Base-by-base conservation (phyloP, 2,888 invertebrate genomes). In the Drosophila sordidula region DNA sequence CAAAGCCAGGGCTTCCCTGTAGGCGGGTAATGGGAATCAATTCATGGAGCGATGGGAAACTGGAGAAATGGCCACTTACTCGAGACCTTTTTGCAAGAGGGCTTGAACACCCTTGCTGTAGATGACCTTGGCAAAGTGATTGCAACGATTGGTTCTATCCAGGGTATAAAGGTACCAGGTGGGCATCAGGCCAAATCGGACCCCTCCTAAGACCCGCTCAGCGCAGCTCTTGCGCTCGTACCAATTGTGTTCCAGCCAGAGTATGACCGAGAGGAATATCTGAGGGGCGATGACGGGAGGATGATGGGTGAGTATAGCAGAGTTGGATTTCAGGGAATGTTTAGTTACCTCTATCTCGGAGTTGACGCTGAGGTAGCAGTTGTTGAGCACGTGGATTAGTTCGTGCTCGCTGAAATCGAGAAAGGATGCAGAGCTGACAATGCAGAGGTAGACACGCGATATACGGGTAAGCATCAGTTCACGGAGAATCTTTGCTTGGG, bases 181-280 rank as follows among this genome's bases (percentile, higher is more conserved):
- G 36, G 87, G 80, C 78, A 81, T 81, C 46, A 83, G 44, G 4
- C 70, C 52, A 5, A 87, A 81, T 6, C 87, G 80, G 18, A 81
- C 85, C 12, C 68, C 73, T 22, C 64, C n/a, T 36, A 81, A 39
- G n/a, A 81, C 70, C 8, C 68, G 74, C 41, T 74, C 87, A 4
- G 71, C 68, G 25, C 59, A 67, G n/a, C 25, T 51, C 42, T 61
- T 47, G 12, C 85, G 70, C 44, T 87, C 70, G n/a, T 52, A 36
- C 80, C 80, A 81, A 29, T 84, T 80, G 57, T 81, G 78, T 14
- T 81, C 87, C 64, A 87, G 59, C 87, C 80, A 81, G 5, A 70
- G 78, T 0, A 87, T 41, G 25, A 87, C 78, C 0, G 87, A 65
- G 3, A 81, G 81, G 18, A 81, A 81, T 44, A 81, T 74, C 80